Conservation (phyloP, 2,888 invertebrate species). For the Priocnemis perturbator region DNA sequence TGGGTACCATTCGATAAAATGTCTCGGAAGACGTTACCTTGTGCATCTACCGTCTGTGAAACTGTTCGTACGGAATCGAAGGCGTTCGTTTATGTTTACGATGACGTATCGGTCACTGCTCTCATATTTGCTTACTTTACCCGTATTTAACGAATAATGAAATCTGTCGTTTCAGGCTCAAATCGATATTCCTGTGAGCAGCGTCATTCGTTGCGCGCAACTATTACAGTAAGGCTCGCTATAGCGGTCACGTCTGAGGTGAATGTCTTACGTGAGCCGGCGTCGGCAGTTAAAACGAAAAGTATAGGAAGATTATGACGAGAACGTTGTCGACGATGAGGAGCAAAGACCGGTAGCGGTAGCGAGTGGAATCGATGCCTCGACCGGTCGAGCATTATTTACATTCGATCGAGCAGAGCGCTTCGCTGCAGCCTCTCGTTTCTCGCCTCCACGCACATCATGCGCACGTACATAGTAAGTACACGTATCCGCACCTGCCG, state of each 20-base stretch:
- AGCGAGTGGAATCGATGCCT: constrained; percentile 29
- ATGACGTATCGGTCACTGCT: too few relatives aligned
- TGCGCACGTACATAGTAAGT: constrained; percentile 41
- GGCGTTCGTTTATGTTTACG: too few relatives aligned
- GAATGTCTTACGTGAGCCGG: constrained; percentile 1
- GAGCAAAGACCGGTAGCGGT: constrained; percentile 24
- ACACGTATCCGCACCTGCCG: constrained; percentile 32
- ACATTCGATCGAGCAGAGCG: constrained; percentile 56
- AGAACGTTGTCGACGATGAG: constrained; percentile 21
- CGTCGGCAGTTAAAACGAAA: too few relatives aligned
- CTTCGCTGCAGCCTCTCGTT: constrained; percentile 46
- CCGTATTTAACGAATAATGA: too few relatives aligned
- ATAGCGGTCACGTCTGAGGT: too few relatives aligned
- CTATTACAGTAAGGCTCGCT: too few relatives aligned
- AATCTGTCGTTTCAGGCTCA: too few relatives aligned
- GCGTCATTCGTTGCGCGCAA: too few relatives aligned
- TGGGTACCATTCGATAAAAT: too few relatives aligned
- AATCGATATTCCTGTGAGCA: too few relatives aligned
- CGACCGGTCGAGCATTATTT: constrained; percentile 52
- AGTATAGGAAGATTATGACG: constrained; percentile 14
- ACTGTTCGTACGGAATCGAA: not conserved
- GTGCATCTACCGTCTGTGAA: not conserved
- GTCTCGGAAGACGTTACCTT: not conserved
- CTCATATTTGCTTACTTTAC: too few relatives aligned
- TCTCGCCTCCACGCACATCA: constrained; percentile 53